Percentiles rank a stretch among this genome's conserved stretches.
Evolutionary conservation across 2,113 vertebrate genomes (phyloP).

Genomic region (Notothenia coriiceps): DNA sequence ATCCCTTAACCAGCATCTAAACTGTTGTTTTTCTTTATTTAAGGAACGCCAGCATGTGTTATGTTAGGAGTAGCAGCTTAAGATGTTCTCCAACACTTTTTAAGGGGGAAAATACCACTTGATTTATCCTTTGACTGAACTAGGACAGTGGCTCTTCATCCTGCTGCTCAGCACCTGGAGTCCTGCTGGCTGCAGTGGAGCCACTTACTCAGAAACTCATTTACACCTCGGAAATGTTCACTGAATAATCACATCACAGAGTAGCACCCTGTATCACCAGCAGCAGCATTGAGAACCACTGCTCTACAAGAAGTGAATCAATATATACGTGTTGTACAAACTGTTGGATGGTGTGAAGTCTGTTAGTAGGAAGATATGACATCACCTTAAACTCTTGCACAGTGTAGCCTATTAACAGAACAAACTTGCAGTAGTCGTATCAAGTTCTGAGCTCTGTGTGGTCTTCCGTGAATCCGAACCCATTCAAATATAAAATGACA

Average conservation of each 20-base stretch:
- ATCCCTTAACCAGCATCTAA: background rate
- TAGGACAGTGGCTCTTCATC: constrained; percentile 7
- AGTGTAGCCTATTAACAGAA: background rate
- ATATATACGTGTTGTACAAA: background rate
- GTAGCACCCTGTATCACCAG: background rate
- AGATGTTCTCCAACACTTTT: background rate
- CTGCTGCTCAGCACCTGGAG: constrained; percentile 2
- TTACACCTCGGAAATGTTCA: constrained; percentile 1
- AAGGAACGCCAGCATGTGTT: background rate
- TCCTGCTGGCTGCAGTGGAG: constrained; percentile 6
- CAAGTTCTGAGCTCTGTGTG: background rate
- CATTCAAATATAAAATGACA: background rate
- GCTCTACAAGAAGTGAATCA: background rate
- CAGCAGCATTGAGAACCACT: background rate
- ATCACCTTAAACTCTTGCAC: background rate
- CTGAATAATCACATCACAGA: constrained; percentile 19
- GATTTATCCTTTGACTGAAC: constrained; percentile 26
- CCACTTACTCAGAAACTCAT: constrained; percentile 14
- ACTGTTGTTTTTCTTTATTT: background rate
- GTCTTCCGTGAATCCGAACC: background rate
- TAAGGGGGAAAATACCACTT: background rate
- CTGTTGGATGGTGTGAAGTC: background rate
- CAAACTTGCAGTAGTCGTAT: background rate
- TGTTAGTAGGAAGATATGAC: background rate
- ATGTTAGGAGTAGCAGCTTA: background rate